Conservation (phyloP, 2,888 invertebrate species). For the Nomada fabriciana region DNA sequence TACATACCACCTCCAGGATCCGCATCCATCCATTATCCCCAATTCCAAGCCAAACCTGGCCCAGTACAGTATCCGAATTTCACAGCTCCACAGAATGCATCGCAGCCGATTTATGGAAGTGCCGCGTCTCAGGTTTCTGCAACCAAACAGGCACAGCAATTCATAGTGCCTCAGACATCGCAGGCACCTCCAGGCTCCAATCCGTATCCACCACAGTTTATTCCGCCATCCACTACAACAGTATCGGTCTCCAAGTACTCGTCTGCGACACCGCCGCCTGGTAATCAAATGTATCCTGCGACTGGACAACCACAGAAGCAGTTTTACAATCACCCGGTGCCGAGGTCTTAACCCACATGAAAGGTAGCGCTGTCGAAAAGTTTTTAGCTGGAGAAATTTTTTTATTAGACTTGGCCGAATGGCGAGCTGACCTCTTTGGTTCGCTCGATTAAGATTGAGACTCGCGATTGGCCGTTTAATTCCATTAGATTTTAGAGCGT, state of each 20-base stretch:
- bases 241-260: slow-evolving; percentile 70
- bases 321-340: slow-evolving; percentile 77
- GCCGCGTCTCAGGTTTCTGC: slow-evolving; percentile 34
- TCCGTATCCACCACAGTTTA: slow-evolving; percentile 81
- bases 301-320: slow-evolving; percentile 70
- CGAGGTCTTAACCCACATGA: slow-evolving; percentile 78
- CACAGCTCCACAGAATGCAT: slow-evolving; percentile 63
- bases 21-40: slow-evolving; percentile 78
- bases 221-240: slow-evolving; percentile 72
- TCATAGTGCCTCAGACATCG: slow-evolving; percentile 69
- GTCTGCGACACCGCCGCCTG: slow-evolving; percentile 68
- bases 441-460: neutral
- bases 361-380: slow-evolving; percentile 70
- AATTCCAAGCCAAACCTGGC: slow-evolving; percentile 76
- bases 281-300: slow-evolving; percentile 59
- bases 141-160: slow-evolving; percentile 56
- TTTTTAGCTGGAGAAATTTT: slow-evolving; percentile 57
- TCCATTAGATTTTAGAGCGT: slow-evolving; percentile 40
- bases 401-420: slow-evolving; percentile 4
- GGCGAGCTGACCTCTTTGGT: neutral
- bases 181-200: slow-evolving; percentile 83
- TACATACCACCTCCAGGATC: slow-evolving; percentile 83
- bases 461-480: slow-evolving; percentile 20
- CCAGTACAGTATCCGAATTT: slow-evolving; percentile 77
- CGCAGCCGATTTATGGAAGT: slow-evolving; percentile 54